phyloP scores from a whole-genome alignment of 2,113 vertebrate species.

The Scomber japonicus region DNA sequence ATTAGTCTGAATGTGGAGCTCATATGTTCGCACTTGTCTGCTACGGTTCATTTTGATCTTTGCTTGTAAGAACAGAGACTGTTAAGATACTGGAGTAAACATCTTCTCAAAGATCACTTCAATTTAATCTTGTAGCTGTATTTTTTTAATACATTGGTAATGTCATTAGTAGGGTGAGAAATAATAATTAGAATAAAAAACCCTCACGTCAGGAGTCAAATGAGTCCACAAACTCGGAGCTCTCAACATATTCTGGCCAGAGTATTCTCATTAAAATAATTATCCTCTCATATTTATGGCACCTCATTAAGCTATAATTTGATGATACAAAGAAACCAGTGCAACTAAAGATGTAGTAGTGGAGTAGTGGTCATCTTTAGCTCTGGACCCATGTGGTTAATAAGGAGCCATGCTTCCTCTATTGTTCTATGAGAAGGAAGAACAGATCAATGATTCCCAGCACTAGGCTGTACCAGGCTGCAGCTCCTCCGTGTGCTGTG shows the following conservation, averaged over 20 bases:
- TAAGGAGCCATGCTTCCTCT: conserved; percentile 60
- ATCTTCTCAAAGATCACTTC: conserved; percentile 35
- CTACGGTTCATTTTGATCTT: conserved; percentile 58
- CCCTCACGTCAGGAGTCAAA: conserved; percentile 8
- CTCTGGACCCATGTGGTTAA: conserved; percentile 58
- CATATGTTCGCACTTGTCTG: conserved; percentile 38
- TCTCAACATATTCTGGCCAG: conserved; percentile 15
- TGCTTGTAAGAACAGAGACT: conserved; percentile 55
- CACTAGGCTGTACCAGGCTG: conserved; percentile 66
- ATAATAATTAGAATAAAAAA: not conserved
- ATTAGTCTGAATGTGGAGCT: conserved; percentile 55
- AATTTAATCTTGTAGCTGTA: not conserved
- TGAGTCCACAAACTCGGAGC: conserved; percentile 14
- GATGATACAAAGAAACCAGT: not conserved
- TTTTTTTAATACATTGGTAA: conserved; percentile 30
- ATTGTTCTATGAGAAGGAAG: conserved; percentile 77
- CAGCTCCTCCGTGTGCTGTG: conserved; percentile 82
- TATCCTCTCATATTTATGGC: not conserved
- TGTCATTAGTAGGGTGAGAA: conserved; percentile 16
- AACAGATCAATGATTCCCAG: conserved; percentile 82
- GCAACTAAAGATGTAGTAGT: not conserved
- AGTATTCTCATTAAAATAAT: conserved; percentile 35
- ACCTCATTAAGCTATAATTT: conserved; percentile 8
- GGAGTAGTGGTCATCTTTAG: not conserved
- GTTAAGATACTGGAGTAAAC: conserved; percentile 34